These are phyloP conservation scores for Triplophysa bombifrons DNA, from an alignment of 2,797 vertebrate genomes.

Conservation along the genomic window DNA sequence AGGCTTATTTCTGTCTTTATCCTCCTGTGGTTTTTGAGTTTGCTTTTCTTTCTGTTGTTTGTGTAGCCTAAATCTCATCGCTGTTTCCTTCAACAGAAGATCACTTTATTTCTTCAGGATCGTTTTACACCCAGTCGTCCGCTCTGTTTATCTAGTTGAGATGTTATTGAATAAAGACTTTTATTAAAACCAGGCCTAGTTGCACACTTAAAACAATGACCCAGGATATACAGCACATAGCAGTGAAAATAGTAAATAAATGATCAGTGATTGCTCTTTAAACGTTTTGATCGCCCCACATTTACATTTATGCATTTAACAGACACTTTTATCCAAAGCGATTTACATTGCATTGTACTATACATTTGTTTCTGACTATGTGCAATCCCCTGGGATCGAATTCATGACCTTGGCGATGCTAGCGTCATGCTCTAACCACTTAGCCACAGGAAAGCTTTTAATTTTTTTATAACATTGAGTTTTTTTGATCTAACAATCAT, in stretches of 20 bases:
- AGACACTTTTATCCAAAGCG: too few relatives aligned
- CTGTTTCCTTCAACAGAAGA: not conserved
- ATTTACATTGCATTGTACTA: too few relatives aligned
- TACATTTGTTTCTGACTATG: too few relatives aligned
- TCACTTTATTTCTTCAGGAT: slow-evolving; percentile 1
- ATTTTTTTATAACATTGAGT: too few relatives aligned
- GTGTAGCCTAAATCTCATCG: not conserved
- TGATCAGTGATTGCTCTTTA: not conserved
- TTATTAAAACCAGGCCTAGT: not conserved
- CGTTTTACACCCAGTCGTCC: not conserved
- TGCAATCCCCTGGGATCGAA: too few relatives aligned
- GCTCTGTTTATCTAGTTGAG: not conserved
- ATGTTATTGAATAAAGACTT: not conserved
- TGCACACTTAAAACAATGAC: not conserved
- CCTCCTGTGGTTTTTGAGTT: not conserved
- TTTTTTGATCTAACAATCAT: not conserved
- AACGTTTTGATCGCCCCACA: not conserved
- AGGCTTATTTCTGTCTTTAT: not conserved
- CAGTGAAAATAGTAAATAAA: not conserved
- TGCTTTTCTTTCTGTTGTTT: not conserved
- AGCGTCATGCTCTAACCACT: too few relatives aligned
- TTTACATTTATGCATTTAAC: too few relatives aligned
- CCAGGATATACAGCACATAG: not conserved
- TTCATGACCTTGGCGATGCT: too few relatives aligned
- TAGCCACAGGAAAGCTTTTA: too few relatives aligned